Conservation (phyloP, 2,113 vertebrate genomes). For the Pipra filicauda region DNA sequence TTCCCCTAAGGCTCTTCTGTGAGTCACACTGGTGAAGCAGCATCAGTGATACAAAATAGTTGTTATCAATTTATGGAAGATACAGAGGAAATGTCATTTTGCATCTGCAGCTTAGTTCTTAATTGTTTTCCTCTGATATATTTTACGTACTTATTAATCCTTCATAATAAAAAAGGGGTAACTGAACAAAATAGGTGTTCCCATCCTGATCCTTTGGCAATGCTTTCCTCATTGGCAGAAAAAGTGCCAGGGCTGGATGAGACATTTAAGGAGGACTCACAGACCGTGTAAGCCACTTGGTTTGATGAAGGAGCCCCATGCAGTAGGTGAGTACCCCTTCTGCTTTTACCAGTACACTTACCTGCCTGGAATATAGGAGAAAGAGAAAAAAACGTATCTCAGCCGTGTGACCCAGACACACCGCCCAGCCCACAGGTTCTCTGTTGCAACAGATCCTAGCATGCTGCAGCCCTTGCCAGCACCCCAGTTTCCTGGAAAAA, state of each 20-base stretch:
- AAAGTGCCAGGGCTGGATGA: neutral
- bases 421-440: neutral
- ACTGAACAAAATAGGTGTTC: neutral
- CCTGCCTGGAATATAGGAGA: neutral
- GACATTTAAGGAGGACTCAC: neutral
- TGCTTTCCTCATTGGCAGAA: neutral
- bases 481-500: neutral
- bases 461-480: neutral
- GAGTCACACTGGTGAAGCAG: neutral
- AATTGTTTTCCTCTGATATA: neutral
- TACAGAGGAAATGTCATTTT: neutral
- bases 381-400: fast-evolving
- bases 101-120: neutral
- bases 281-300: fast-evolving
- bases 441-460: neutral
- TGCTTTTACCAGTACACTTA: neutral
- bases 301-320: too few species aligned
- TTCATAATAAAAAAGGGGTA: neutral
- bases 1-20: neutral
- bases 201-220: neutral
- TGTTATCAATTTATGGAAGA: neutral
- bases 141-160: neutral
- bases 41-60: neutral
- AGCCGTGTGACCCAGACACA: neutral
- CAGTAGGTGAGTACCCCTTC: neutral